Percentiles rank a stretch among this genome's conserved stretches.
Conservation (phyloP, 2,113 vertebrate genomes). For the Calidris pugnax region DNA sequence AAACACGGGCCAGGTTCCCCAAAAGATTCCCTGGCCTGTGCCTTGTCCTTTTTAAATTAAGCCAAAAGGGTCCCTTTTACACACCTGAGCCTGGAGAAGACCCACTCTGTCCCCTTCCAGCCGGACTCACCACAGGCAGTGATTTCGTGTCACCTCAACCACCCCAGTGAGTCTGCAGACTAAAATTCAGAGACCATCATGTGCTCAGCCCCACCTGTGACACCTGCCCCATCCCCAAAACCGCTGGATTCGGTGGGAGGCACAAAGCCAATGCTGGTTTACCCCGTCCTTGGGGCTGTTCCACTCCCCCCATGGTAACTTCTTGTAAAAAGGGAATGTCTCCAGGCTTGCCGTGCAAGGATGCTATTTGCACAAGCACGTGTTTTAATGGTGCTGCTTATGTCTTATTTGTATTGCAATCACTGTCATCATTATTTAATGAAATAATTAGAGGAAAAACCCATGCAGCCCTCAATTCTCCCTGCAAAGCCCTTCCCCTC, state of each 20-base stretch:
- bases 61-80: neutral
- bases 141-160: neutral
- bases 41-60: neutral
- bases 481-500: neutral
- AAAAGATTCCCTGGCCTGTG: neutral
- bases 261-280: neutral
- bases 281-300: neutral
- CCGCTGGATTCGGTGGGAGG: neutral
- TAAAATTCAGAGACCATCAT: neutral
- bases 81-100: accelerated
- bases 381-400: neutral
- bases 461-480: neutral
- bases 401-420: neutral
- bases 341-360: neutral
- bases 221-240: accelerated
- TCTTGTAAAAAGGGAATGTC: neutral
- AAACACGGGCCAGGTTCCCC: neutral
- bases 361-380: neutral
- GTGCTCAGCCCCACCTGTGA: neutral
- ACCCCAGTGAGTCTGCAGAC: neutral
- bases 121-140: accelerated
- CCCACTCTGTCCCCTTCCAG: neutral
- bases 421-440: conserved; percentile 41
- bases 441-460: conserved; percentile 55
- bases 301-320: neutral